A percentile compares a stretch with the other conserved stretches of the same genome.
These are phyloP conservation scores for Acrobasis suavella DNA, from an alignment of 2,888 invertebrate species.

Conservation along the genomic window DNA sequence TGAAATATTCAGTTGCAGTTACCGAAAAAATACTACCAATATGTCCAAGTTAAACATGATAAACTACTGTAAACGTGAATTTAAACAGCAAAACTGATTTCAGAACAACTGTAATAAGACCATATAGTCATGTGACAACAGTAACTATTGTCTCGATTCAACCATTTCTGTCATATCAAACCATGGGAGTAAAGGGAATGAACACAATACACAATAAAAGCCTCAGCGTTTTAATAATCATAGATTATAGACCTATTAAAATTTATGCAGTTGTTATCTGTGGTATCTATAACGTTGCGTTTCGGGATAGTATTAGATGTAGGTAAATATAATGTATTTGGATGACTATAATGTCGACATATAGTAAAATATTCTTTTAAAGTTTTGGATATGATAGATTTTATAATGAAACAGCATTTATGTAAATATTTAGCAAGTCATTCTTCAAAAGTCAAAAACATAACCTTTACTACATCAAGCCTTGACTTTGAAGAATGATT, in stretches of 20 bases:
- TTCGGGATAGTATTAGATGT: neutral
- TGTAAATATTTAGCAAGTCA: neutral
- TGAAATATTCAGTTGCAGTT: too few species aligned
- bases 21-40: neutral
- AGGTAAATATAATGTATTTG: neutral
- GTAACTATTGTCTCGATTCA: constrained; percentile 14
- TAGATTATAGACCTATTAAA: constrained; percentile 14
- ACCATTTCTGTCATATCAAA: constrained; percentile 15
- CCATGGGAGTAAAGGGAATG: constrained; percentile 15
- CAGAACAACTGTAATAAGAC: constrained; percentile 13
- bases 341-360: neutral
- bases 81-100: neutral
- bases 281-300: constrained; percentile 5
- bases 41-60: neutral
- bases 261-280: constrained; percentile 13
- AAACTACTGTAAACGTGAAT: neutral
- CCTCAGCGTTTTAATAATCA: constrained; percentile 20
- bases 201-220: constrained; percentile 22
- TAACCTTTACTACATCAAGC: neutral
- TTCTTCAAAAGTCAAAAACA: neutral
- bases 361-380: too few species aligned
- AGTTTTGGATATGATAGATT: too few species aligned
- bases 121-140: constrained; percentile 12
- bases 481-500: too few species aligned
- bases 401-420: too few species aligned